Conservation (phyloP, 92 coral and sea anemone genomes). For the Siderastrea siderea region DNA sequence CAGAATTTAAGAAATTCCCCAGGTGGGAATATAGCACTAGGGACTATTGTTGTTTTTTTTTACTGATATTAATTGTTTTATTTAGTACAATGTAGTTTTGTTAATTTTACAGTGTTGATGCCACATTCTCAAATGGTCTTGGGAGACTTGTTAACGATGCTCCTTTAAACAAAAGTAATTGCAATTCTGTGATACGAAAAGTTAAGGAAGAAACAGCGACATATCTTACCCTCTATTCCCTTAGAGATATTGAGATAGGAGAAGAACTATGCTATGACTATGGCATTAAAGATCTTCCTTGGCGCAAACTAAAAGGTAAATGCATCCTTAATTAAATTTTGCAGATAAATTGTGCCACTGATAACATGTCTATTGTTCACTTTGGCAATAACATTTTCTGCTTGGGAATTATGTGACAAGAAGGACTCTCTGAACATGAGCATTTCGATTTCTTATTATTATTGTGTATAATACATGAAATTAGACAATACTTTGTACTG, state of each 20-base stretch:
- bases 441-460: too few relatives aligned
- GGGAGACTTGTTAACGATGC: constrained; percentile 50
- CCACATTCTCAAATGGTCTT: constrained; percentile 36
- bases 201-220: constrained; percentile 1
- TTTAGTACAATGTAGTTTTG: not conserved
- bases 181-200: constrained; percentile 27
- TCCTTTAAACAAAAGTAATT: not conserved
- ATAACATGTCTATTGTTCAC: too few relatives aligned
- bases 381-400: too few relatives aligned
- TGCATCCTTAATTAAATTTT: too few relatives aligned
- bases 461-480: too few relatives aligned
- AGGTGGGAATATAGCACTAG: constrained; percentile 6
- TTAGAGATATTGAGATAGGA: constrained; percentile 10
- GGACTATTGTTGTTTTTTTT: not conserved
- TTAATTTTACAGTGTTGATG: constrained; percentile 3
- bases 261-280: constrained; percentile 39
- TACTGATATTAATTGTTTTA: not conserved
- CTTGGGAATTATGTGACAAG: too few relatives aligned
- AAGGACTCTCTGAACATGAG: too few relatives aligned
- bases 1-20: not conserved
- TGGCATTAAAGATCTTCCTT: constrained; percentile 42
- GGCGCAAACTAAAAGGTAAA: constrained; percentile 16
- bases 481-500: too few relatives aligned
- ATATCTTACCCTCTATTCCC: constrained; percentile 38
- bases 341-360: too few relatives aligned